Conservation (phyloP, 2,888 invertebrate genomes). For the Odontothrips loti region DNA sequence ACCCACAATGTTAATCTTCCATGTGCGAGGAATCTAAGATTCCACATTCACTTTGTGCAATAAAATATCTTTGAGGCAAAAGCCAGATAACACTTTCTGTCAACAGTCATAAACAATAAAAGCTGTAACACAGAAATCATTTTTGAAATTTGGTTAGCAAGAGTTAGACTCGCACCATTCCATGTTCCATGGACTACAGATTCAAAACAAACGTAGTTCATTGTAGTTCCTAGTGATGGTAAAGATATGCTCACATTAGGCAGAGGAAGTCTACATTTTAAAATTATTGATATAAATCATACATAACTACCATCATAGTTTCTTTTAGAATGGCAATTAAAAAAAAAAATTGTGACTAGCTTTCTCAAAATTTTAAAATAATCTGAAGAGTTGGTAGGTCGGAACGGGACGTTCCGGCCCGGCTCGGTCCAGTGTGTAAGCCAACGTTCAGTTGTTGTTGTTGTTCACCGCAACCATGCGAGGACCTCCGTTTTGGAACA, state of each 20-base stretch:
- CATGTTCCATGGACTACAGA: not conserved
- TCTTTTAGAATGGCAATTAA: not conserved
- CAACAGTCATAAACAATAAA: not conserved
- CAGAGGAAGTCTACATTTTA: not conserved
- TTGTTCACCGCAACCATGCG: conserved; percentile 12
- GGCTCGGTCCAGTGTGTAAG: no score
- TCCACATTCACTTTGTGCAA: not conserved
- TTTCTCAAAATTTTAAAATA: not conserved
- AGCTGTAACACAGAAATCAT: not conserved
- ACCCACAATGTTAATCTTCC: not conserved
- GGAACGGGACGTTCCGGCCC: not conserved
- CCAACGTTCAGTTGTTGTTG: not conserved
- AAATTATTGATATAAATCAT: not conserved
- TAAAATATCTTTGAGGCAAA: not conserved
- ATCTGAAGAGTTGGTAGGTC: not conserved
- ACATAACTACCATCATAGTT: not conserved
- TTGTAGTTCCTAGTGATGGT: not conserved
- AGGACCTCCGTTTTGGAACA: conserved; percentile 59
- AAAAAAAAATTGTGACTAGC: conserved; percentile 1
- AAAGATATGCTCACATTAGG: not conserved
- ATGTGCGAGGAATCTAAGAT: not conserved
- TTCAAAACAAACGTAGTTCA: not conserved
- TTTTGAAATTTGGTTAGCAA: not conserved
- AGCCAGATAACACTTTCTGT: not conserved
- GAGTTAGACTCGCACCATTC: not conserved